Base-by-base conservation (phyloP, 2,113 vertebrate genomes). In the Phrynosoma blainvillii region DNA sequence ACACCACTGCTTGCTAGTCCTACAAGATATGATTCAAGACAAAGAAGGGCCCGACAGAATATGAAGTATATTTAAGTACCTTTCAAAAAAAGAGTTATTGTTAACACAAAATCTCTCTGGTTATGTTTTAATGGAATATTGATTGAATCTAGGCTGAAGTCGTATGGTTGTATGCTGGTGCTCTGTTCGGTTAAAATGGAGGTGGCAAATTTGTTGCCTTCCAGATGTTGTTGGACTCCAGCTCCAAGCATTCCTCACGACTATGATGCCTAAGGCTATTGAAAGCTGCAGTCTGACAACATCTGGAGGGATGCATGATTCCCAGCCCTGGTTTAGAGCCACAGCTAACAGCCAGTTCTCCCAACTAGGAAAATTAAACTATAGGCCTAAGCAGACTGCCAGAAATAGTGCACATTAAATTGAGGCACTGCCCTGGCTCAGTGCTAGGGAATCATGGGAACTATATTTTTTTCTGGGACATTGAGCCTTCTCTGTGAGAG, bases 81-180 rank as follows among this genome's bases (percentile, higher is more conserved):
- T 73, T 32, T 62, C 54, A n/a, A 73, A 66, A 66, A 59, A 80
- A 87, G 78, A 80, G 78, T 59, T 36, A 87, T 36, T 62, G 66
- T 74, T 73, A 80, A 80, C 54, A 73, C 77, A 87, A 36, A 80
- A 80, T 71, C 68, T 73, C 71, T 81, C 85, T 40, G 14, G 47
- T 87, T 87, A 70, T 73, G 18, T 80, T 87, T 59, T 73, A 87
- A 87, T 84, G 83, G 70, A 84, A 73, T 84, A 84, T 84, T 59
- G 83, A 84, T 87, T 74, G 25, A 14, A 71, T 30, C 40, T n/a
- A 52, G 20, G 80, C 73, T 80, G 85, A 73, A 87, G 78, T 36
- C 30, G 52, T 75, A 32, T 56, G 21, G 78, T 73, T 56, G 80
- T 42, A 71, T 25, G 56, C 54, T 87, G 47, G 20, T 80, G n/a